These are phyloP conservation scores for Jordanella pulchra DNA, from an alignment of 2,797 vertebrate genomes.

Conservation along the genomic window DNA sequence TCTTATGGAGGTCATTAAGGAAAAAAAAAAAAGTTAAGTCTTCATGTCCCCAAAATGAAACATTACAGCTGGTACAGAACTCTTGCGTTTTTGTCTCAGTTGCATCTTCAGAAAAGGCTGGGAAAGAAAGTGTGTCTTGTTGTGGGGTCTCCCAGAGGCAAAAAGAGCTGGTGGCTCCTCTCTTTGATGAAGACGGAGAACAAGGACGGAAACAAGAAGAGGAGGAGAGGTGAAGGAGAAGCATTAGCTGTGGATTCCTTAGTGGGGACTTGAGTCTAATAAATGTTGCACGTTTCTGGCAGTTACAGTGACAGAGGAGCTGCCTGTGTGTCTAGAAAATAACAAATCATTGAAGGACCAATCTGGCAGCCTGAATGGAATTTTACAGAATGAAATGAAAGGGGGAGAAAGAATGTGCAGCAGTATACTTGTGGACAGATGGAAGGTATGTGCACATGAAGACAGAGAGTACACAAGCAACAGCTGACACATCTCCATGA, in stretches of 20 bases:
- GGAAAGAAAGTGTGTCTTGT: slow-evolving; percentile 29
- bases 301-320: slow-evolving; percentile 67
- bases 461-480: slow-evolving; percentile 2
- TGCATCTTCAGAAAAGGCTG: slow-evolving; percentile 51
- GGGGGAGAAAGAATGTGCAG: neutral
- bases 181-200: slow-evolving; percentile 63
- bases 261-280: slow-evolving; percentile 60
- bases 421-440: slow-evolving; percentile 10
- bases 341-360: slow-evolving; percentile 49
- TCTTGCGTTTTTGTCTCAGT: slow-evolving; percentile 11
- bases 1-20: neutral
- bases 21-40: neutral
- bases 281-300: slow-evolving; percentile 69
- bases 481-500: slow-evolving; percentile 14
- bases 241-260: slow-evolving; percentile 55
- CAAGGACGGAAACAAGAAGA: slow-evolving; percentile 33
- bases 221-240: slow-evolving; percentile 51
- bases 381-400: slow-evolving; percentile 15
- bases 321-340: slow-evolving; percentile 58
- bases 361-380: slow-evolving; percentile 27
- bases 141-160: slow-evolving; percentile 29
- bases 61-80: neutral
- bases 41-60: slow-evolving; percentile 9
- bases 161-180: slow-evolving; percentile 35
- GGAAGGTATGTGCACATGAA: slow-evolving; percentile 4